These are phyloP conservation scores for Hesperia comma DNA, from an alignment of 2,888 invertebrate genomes.

Conservation along the genomic window DNA sequence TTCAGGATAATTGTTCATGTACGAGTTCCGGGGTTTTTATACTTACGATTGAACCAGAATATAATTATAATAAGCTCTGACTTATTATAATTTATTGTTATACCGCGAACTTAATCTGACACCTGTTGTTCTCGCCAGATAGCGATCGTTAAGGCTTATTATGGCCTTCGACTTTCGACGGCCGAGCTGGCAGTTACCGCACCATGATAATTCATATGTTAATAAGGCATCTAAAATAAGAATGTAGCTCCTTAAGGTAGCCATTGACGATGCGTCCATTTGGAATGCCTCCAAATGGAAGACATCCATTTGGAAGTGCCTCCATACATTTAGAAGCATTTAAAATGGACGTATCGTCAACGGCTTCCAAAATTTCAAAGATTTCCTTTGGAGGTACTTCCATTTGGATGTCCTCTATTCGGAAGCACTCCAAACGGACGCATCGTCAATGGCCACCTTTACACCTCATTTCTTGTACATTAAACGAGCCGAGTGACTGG, in stretches of 20 bases:
- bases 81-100: background rate
- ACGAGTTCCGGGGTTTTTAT: background rate
- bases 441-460: no score
- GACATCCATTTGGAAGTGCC: no score
- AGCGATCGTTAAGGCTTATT: background rate
- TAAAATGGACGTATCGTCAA: no score
- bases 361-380: no score
- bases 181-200: background rate
- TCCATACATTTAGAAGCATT: no score
- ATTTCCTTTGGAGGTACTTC: no score
- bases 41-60: background rate
- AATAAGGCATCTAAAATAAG: slow-evolving; percentile 4
- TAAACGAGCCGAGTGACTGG: slow-evolving; percentile 1
- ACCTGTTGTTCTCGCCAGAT: background rate
- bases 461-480: background rate
- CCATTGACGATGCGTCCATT: no score
- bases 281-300: no score
- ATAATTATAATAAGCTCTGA: background rate
- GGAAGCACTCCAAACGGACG: no score
- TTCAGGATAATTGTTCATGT: no score
- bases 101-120: background rate
- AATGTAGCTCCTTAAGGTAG: background rate
- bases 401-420: no score
- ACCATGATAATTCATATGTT: background rate
- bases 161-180: background rate